Evolutionary conservation across 2,113 vertebrate species (phyloP).

Genomic region (Sinocyclocheilus maitianheensis): DNA sequence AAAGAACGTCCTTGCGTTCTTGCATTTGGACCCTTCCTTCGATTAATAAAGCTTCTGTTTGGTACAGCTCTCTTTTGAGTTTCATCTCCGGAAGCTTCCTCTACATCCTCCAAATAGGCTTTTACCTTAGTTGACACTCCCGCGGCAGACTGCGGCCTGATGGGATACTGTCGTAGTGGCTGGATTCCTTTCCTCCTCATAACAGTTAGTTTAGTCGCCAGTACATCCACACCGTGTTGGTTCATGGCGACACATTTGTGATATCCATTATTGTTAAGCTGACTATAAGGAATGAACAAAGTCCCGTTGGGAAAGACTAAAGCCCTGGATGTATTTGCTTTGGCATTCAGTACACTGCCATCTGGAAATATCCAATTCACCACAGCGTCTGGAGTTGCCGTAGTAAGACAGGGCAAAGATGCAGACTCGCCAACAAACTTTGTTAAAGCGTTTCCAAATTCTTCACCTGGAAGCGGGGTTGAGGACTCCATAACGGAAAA

Average conservation of each 20-base stretch:
- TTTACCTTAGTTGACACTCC: constrained; percentile 69
- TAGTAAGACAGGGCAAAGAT: constrained; percentile 74
- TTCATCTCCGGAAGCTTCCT: constrained; percentile 80
- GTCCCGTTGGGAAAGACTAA: constrained; percentile 79
- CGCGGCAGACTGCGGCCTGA: constrained; percentile 74
- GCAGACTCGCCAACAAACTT: constrained; percentile 76
- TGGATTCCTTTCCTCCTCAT: constrained; percentile 65
- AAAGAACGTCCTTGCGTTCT: constrained; percentile 29
- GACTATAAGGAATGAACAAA: constrained; percentile 75
- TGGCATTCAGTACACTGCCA: constrained; percentile 67
- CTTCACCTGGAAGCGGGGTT: constrained; percentile 63
- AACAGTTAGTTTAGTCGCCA: constrained; percentile 77
- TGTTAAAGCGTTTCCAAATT: constrained; percentile 64
- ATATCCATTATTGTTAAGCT: constrained; percentile 76
- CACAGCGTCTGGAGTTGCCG: constrained; percentile 78
- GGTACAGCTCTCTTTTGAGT: constrained; percentile 49
- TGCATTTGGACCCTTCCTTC: constrained; percentile 33
- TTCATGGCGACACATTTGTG: constrained; percentile 89
- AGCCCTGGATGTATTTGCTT: constrained; percentile 71
- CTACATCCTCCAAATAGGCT: constrained; percentile 66
- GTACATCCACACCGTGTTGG: constrained; percentile 78
- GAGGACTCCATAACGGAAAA: constrained; percentile 78
- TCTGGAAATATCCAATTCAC: constrained; percentile 87
- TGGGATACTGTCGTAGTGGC: constrained; percentile 67
- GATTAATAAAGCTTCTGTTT: constrained; percentile 4